These are phyloP conservation scores for Pempheris klunzingeri DNA, from an alignment of 2,797 vertebrate species.

Conservation along the genomic window DNA sequence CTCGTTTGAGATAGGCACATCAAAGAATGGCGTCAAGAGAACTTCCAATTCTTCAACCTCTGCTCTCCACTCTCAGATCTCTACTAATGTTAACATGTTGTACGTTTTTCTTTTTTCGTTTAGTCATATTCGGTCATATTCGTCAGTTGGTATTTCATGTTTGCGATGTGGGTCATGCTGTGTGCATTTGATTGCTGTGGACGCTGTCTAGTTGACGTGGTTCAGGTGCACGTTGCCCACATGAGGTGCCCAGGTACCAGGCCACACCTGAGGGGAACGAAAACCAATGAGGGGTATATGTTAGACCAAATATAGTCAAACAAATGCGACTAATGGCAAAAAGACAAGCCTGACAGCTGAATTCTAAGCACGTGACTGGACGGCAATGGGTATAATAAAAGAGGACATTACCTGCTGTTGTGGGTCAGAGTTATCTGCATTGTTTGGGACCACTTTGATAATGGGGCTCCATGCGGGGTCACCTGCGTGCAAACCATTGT, in stretches of 20 bases:
- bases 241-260: slow-evolving; percentile 99
- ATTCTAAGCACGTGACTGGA: background rate
- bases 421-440: slow-evolving; percentile 95
- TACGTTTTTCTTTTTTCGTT: slow-evolving; percentile 70
- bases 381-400: background rate
- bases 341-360: background rate
- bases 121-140: slow-evolving; percentile 75
- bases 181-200: slow-evolving; percentile 80
- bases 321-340: background rate
- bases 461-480: slow-evolving; percentile 98
- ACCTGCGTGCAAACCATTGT: slow-evolving; percentile 95
- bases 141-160: slow-evolving; percentile 76
- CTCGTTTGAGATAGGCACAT: slow-evolving; percentile 93
- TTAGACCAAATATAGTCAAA: background rate
- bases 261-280: slow-evolving; percentile 92
- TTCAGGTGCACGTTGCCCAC: slow-evolving; percentile 99
- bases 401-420: slow-evolving; percentile 92
- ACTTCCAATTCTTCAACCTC: slow-evolving; percentile 82
- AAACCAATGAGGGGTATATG: background rate
- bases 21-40: slow-evolving; percentile 86
- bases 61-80: slow-evolving; percentile 82
- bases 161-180: slow-evolving; percentile 81
- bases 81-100: slow-evolving; percentile 85
- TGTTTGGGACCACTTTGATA: slow-evolving; percentile 98
- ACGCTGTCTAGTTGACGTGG: slow-evolving; percentile 96